Evolutionary conservation across 2,113 vertebrate genomes (phyloP).

Genomic region (Donacobius atricapilla): DNA sequence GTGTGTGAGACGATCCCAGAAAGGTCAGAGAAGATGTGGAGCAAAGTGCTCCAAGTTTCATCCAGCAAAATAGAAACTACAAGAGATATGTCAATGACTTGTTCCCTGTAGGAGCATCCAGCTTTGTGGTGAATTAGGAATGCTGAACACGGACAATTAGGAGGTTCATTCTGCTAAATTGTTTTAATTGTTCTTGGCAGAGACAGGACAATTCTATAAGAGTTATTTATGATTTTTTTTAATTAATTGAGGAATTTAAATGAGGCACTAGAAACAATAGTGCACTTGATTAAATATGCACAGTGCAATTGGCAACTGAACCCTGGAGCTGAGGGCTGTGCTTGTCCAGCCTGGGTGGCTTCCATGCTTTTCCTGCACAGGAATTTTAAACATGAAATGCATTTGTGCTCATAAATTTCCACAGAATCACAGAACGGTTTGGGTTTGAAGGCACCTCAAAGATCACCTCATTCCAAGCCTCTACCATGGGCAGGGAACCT

Average conservation of each 20-base stretch:
- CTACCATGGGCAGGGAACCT: neutral
- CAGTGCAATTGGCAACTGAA: neutral
- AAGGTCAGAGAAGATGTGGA: neutral
- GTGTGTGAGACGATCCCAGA: neutral
- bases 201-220: neutral
- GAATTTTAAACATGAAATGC: neutral
- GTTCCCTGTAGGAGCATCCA: neutral
- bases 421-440: rapidly evolving
- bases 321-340: neutral
- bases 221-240: neutral
- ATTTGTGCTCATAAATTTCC: neutral
- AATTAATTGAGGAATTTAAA: constrained; percentile 38
- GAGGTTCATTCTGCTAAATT: neutral
- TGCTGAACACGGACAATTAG: neutral
- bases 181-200: constrained; percentile 27
- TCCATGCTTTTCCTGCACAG: neutral
- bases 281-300: neutral
- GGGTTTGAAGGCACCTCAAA: neutral
- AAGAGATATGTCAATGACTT: neutral
- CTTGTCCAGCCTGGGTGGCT: neutral
- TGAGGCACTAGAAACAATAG: neutral
- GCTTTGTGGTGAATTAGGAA: neutral
- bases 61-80: neutral
- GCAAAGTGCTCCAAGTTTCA: neutral
- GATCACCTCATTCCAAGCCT: neutral